phyloP scores from a whole-genome alignment of 2,888 invertebrate genomes.

The Gryllus longicercus region DNA sequence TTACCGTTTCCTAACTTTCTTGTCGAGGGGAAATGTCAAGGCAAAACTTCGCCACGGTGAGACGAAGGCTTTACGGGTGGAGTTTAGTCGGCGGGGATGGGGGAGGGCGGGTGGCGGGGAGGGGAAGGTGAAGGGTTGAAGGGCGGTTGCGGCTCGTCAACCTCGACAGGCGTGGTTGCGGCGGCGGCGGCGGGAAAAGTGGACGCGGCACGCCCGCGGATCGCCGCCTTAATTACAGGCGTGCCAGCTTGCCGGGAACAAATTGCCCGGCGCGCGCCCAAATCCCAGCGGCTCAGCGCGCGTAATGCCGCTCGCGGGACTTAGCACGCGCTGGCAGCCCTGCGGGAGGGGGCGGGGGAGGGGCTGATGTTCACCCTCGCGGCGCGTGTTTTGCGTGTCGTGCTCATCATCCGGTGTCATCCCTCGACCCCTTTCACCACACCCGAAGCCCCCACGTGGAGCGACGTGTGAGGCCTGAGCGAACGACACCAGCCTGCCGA shows the following conservation, averaged over 20 bases:
- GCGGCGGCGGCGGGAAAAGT: background rate
- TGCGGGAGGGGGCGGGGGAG: background rate
- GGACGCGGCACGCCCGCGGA: background rate
- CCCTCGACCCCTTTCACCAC: no score
- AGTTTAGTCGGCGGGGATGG: background rate
- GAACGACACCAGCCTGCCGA: no score
- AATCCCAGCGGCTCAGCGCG: background rate
- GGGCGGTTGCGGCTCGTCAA: background rate
- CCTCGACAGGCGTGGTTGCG: background rate
- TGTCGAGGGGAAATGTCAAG: background rate
- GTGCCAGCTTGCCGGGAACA: slow-evolving; percentile 17
- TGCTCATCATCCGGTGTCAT: no score
- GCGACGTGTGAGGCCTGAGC: no score
- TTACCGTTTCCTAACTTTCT: background rate
- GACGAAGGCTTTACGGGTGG: no score
- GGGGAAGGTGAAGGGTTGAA: background rate
- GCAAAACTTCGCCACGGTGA: background rate
- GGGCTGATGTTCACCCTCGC: no score
- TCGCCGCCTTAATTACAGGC: slow-evolving; percentile 7
- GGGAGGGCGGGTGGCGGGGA: background rate
- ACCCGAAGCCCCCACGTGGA: no score
- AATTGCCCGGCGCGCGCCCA: slow-evolving; percentile 17
- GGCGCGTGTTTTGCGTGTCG: no score
- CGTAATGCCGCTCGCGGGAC: background rate
- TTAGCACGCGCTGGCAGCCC: background rate